Evolutionary conservation across 92 coral and sea anemone genomes (phyloP).

Genomic region (Porites evermanni): DNA sequence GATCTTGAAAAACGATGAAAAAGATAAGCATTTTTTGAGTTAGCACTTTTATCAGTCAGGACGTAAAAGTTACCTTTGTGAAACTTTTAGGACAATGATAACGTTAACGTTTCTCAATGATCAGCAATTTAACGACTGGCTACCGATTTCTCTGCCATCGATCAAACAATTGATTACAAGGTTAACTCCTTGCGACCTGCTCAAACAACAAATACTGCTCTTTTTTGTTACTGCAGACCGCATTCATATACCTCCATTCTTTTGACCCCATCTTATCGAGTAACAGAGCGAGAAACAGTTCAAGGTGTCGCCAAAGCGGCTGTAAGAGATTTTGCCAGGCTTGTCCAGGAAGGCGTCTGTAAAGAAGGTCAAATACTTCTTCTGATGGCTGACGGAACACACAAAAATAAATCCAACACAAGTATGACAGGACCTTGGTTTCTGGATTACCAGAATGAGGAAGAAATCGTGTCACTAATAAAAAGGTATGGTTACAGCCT

Average conservation of each 20-base stretch:
- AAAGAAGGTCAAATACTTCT: slow-evolving; percentile 41
- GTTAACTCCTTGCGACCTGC: neutral
- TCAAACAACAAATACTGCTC: neutral
- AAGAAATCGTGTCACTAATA: slow-evolving; percentile 17
- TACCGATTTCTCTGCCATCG: too few relatives aligned
- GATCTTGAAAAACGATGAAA: too few relatives aligned
- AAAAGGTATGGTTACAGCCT: neutral
- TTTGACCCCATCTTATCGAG: slow-evolving; percentile 60
- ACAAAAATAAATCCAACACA: slow-evolving; percentile 39
- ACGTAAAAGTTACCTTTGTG: too few relatives aligned
- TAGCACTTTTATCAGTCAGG: too few relatives aligned
- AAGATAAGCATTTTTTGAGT: too few relatives aligned
- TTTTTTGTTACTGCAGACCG: neutral
- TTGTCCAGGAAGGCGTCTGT: slow-evolving; percentile 35
- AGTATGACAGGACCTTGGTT: slow-evolving; percentile 58
- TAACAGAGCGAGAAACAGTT: slow-evolving; percentile 55
- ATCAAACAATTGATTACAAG: too few relatives aligned
- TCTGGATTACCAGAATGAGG: slow-evolving; percentile 45
- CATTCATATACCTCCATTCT: slow-evolving; percentile 41
- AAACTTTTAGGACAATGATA: too few relatives aligned
- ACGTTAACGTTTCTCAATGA: too few relatives aligned
- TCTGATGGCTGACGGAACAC: slow-evolving; percentile 58
- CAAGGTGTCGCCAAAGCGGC: slow-evolving; percentile 58
- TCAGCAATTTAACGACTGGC: too few relatives aligned
- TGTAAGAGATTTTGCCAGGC: slow-evolving; percentile 38